Percentiles rank a stretch among this genome's conserved stretches.
These are phyloP conservation scores for Brevipalpus yothersi DNA, from an alignment of 1,140 invertebrate genomes.

Conservation along the genomic window DNA sequence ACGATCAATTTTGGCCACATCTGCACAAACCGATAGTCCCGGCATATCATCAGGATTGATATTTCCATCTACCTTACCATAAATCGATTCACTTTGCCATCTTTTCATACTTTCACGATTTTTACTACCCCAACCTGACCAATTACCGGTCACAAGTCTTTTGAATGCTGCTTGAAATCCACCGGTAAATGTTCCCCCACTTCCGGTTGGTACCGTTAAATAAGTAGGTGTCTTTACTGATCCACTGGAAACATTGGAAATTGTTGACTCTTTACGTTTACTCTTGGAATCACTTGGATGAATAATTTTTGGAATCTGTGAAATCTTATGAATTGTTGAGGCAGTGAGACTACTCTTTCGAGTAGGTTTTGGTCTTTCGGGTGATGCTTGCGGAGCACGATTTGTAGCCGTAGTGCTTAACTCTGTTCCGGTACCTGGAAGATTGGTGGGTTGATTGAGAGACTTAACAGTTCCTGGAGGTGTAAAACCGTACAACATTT, in stretches of 20 bases:
- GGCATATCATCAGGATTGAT: slow-evolving; percentile 29
- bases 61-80: slow-evolving; percentile 7
- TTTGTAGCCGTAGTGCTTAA: slow-evolving; percentile 30
- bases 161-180: slow-evolving; percentile 7
- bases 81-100: slow-evolving; percentile 11
- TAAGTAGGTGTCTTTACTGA: slow-evolving; percentile 7
- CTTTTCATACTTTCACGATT: slow-evolving; percentile 14
- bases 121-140: slow-evolving; percentile 34
- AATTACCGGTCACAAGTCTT: slow-evolving; percentile 6
- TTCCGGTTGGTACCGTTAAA: slow-evolving; percentile 6
- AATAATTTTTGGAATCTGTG: slow-evolving; percentile 9
- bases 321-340: slow-evolving; percentile 6
- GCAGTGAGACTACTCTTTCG: slow-evolving; percentile 8
- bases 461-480: slow-evolving; percentile 28
- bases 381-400: not conserved
- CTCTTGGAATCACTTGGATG: slow-evolving; percentile 2
- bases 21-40: slow-evolving; percentile 64
- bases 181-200: not conserved
- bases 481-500: slow-evolving; percentile 82
- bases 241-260: not conserved
- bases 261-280: slow-evolving; percentile 6
- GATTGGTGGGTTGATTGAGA: slow-evolving; percentile 74
- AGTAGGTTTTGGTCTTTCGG: not conserved
- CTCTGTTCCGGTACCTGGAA: slow-evolving; percentile 20
- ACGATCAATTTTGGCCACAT: slow-evolving; percentile 73